A percentile compares a stretch with the other conserved stretches of the same genome.
phyloP scores from a whole-genome alignment of 2,113 vertebrate species.

The Clupea harengus region DNA sequence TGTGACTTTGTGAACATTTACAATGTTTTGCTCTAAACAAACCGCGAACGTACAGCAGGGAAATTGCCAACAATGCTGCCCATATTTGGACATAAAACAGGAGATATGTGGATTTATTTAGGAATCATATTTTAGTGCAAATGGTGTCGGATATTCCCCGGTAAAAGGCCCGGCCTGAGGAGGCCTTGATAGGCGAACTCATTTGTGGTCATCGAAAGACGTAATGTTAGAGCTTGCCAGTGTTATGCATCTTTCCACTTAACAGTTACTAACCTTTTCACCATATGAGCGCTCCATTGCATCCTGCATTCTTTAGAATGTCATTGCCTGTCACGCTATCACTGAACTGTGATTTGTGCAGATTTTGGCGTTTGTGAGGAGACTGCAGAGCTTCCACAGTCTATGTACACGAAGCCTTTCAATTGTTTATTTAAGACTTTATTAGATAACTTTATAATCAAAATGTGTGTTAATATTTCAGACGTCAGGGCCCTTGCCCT shows the following conservation, averaged over 20 bases:
- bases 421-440: slow-evolving; percentile 16
- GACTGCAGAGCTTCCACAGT: no score
- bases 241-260: neutral
- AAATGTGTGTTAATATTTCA: neutral
- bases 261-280: neutral
- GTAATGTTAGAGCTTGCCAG: neutral
- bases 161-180: neutral
- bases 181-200: neutral
- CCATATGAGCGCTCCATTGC: neutral
- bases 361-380: neutral
- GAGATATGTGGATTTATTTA: neutral
- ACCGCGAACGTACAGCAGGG: no score
- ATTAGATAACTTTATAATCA: neutral
- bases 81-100: neutral
- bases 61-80: neutral
- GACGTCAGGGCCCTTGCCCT: neutral
- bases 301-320: neutral
- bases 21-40: neutral
- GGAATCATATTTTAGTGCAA: neutral
- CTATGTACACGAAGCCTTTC: no score
- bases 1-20: neutral
- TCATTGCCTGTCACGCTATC: neutral
- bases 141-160: neutral
- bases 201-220: neutral
- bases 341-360: neutral